phyloP scores from a whole-genome alignment of 2,113 vertebrate species.

The Boleophthalmus pectinirostris region DNA sequence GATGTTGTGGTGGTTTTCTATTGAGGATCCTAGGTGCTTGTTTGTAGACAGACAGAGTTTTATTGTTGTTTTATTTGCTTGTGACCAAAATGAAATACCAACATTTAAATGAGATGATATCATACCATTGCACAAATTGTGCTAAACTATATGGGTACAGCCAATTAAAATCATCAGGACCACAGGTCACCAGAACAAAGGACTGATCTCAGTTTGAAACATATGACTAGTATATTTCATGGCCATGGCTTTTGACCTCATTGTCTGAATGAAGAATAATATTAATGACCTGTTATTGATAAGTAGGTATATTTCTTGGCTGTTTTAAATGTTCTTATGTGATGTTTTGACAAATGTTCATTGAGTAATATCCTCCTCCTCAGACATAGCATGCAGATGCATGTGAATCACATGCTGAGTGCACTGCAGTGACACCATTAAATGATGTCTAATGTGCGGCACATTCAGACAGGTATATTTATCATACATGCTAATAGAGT shows the following conservation, averaged over 20 bases:
- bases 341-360: neutral
- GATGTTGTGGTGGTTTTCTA: too few relatives aligned
- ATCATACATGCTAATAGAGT: conserved; percentile 65
- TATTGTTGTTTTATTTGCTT: too few relatives aligned
- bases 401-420: neutral
- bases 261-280: neutral
- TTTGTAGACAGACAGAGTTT: too few relatives aligned
- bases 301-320: neutral
- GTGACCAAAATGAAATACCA: too few relatives aligned
- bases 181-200: too few relatives aligned
- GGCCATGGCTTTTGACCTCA: neutral
- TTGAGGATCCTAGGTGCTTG: too few relatives aligned
- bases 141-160: too few relatives aligned
- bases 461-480: conserved; percentile 43
- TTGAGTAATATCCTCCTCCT: neutral
- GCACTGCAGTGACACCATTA: conserved; percentile 19
- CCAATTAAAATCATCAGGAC: too few relatives aligned
- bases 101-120: too few relatives aligned
- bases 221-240: neutral
- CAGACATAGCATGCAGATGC: neutral
- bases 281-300: neutral
- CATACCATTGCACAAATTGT: too few relatives aligned
- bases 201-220: neutral
- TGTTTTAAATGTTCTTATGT: neutral
- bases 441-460: conserved; percentile 37